Percentiles rank a stretch among this genome's conserved stretches.
Evolutionary conservation across 92 coral and sea anemone species (phyloP).

Genomic region (Porites rus): DNA sequence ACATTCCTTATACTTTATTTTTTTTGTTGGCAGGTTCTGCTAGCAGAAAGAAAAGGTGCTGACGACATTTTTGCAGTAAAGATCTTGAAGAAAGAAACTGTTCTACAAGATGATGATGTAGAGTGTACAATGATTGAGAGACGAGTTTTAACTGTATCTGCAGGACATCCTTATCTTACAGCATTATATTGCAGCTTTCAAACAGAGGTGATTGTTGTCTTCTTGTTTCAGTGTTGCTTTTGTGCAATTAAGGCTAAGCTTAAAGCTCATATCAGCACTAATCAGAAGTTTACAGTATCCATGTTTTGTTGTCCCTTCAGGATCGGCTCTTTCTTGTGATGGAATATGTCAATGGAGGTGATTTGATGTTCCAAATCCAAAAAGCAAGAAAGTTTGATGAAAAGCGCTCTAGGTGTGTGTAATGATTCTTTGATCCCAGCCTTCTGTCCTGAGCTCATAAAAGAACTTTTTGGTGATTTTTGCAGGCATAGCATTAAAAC

Average conservation of each 20-base stretch:
- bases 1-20: not conserved
- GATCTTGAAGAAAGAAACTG: slow-evolving; percentile 91
- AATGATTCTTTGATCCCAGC: not conserved
- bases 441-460: not conserved
- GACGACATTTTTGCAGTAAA: slow-evolving; percentile 91
- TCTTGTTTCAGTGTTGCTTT: not conserved
- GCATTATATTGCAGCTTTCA: slow-evolving; percentile 95
- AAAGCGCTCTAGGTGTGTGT: slow-evolving; percentile 82
- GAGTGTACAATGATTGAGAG: slow-evolving; percentile 98
- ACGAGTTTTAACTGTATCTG: slow-evolving; percentile 91
- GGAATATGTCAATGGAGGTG: slow-evolving; percentile 99
- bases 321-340: slow-evolving; percentile 96
- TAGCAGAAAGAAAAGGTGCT: slow-evolving; percentile 95
- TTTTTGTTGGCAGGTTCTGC: slow-evolving; percentile 70
- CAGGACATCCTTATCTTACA: slow-evolving; percentile 95
- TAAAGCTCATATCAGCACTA: too few species aligned
- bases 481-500: too few species aligned
- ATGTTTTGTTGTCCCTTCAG: slow-evolving; percentile 44
- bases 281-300: too few species aligned
- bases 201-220: slow-evolving; percentile 70
- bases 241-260: too few species aligned
- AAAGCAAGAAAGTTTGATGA: slow-evolving; percentile 97
- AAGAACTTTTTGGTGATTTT: too few species aligned
- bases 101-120: slow-evolving; percentile 94
- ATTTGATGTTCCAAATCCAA: slow-evolving; percentile 98